These are phyloP conservation scores for Limnothrissa miodon DNA, from an alignment of 2,113 vertebrate genomes.

Conservation along the genomic window DNA sequence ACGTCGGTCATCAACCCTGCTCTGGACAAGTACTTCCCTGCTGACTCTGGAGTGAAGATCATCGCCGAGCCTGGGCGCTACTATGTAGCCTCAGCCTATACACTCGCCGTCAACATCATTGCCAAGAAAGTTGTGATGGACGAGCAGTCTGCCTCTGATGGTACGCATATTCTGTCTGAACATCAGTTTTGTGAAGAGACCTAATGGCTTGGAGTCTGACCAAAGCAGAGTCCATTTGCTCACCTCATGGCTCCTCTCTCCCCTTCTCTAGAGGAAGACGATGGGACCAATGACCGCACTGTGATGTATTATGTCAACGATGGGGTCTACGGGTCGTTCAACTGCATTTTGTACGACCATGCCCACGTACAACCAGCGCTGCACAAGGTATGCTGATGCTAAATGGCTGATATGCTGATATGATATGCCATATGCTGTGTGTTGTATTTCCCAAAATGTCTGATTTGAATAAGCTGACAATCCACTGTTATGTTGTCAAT, in stretches of 20 bases:
- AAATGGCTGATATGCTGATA: neutral
- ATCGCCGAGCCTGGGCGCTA: conserved; percentile 96
- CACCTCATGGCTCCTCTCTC: neutral
- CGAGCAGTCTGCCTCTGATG: conserved; percentile 83
- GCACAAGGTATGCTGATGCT: conserved; percentile 76
- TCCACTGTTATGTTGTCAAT: neutral
- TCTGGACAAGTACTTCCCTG: conserved; percentile 92
- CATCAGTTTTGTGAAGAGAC: neutral
- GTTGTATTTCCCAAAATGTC: neutral
- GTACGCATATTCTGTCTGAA: conserved; percentile 46
- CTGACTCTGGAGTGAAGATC: conserved; percentile 79
- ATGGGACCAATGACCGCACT: conserved; percentile 79
- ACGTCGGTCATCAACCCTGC: conserved; percentile 87
- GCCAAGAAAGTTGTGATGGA: conserved; percentile 91
- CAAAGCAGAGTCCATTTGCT: neutral
- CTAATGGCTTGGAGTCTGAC: neutral
- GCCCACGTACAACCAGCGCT: conserved; percentile 87
- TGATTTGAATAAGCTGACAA: neutral
- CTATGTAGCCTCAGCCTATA: conserved; percentile 94
- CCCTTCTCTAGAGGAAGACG: conserved; percentile 81
- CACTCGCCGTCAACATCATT: conserved; percentile 92
- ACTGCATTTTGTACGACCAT: conserved; percentile 94
- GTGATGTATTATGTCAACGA: conserved; percentile 99
- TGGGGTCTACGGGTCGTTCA: conserved; percentile 97
- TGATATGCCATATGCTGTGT: no score